phyloP scores from a whole-genome alignment of 1,140 invertebrate genomes.

The Nymphalis io region DNA sequence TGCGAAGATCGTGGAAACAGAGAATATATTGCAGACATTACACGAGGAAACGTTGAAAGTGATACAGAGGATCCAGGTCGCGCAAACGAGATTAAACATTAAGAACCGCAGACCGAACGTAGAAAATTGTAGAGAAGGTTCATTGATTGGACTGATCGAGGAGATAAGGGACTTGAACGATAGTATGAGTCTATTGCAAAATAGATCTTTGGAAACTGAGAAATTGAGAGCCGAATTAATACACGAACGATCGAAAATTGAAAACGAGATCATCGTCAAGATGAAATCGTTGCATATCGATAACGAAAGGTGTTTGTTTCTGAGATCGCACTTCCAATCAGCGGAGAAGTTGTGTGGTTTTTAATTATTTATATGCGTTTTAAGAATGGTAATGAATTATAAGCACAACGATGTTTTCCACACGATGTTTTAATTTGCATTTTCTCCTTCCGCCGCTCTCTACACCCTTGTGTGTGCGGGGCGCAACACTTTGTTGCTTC shows the following conservation, averaged over 20 bases:
- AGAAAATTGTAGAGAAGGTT: slow-evolving; percentile 86
- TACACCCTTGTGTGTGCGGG: too few species aligned
- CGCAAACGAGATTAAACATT: slow-evolving; percentile 87
- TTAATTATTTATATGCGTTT: slow-evolving; percentile 35
- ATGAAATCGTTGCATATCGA: slow-evolving; percentile 86
- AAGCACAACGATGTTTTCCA: too few species aligned
- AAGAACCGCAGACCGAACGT: slow-evolving; percentile 83
- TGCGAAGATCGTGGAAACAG: slow-evolving; percentile 84
- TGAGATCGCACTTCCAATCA: slow-evolving; percentile 85
- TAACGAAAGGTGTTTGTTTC: slow-evolving; percentile 83
- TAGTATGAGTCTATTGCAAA: slow-evolving; percentile 82
- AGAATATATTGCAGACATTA: slow-evolving; percentile 84
- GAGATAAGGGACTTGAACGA: slow-evolving; percentile 85
- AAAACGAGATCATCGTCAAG: slow-evolving; percentile 87
- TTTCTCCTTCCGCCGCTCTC: too few species aligned
- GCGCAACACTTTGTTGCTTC: too few species aligned
- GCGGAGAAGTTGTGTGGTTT: slow-evolving; percentile 83
- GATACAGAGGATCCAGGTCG: slow-evolving; percentile 86
- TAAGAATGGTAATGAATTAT: too few species aligned
- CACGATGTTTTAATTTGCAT: too few species aligned
- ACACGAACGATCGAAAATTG: slow-evolving; percentile 81
- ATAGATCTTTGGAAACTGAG: slow-evolving; percentile 83
- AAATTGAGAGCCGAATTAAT: slow-evolving; percentile 82
- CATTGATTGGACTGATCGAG: slow-evolving; percentile 85
- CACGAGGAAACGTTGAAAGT: slow-evolving; percentile 83